phyloP scores from a whole-genome alignment of 2,797 vertebrate species.

The Cossypha caffra region DNA sequence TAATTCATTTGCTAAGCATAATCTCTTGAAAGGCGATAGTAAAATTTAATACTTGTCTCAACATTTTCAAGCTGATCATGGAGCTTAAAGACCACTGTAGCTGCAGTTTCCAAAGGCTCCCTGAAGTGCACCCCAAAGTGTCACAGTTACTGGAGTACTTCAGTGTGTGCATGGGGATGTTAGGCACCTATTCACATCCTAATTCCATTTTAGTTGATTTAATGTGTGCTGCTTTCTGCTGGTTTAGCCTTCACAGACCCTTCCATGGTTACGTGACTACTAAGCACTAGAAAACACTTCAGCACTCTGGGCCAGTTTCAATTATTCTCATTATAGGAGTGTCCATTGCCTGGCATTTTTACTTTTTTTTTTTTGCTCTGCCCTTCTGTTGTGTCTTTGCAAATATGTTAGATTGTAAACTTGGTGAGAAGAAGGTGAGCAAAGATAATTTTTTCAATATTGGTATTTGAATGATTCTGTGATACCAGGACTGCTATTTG shows the following conservation, averaged over 20 bases:
- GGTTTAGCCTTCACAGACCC: not conserved
- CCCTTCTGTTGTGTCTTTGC: not conserved
- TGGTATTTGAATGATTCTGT: not conserved
- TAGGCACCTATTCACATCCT: not conserved
- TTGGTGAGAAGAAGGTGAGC: not conserved
- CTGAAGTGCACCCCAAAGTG: not conserved
- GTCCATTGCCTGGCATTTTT: not conserved
- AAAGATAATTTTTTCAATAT: not conserved
- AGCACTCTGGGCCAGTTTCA: not conserved
- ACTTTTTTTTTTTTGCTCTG: not conserved
- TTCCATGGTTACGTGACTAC: not conserved
- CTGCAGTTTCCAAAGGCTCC: not conserved
- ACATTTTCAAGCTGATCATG: not conserved
- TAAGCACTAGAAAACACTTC: not conserved
- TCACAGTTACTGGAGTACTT: not conserved
- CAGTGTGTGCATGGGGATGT: not conserved
- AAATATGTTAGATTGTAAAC: not conserved
- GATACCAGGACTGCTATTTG: not conserved
- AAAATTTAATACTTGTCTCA: constrained; percentile 4
- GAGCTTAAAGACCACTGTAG: not conserved
- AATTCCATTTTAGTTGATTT: not conserved
- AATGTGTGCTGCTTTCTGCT: not conserved
- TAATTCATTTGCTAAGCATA: constrained; percentile 11
- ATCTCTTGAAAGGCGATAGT: not conserved
- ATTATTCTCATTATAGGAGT: not conserved